A percentile compares a stretch with the other conserved stretches of the same genome.
Conservation (phyloP, 2,113 vertebrate genomes). For the Pimephales promelas region DNA sequence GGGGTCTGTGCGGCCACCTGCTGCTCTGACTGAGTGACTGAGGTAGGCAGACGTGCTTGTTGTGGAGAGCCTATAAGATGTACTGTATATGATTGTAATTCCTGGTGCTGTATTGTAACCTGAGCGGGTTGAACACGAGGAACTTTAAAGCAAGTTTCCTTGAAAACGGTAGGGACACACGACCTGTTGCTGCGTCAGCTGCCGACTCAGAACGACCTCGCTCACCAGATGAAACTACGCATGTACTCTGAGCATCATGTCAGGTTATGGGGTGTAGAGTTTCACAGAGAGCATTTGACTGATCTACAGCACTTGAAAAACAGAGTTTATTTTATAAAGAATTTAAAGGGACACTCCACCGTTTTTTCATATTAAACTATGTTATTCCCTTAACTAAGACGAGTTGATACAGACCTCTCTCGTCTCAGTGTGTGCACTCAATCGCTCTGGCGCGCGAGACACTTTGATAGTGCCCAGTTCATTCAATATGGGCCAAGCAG, state of each 20-base stretch:
- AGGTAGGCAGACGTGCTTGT: background rate
- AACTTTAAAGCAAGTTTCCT: constrained; percentile 41
- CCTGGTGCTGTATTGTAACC: background rate
- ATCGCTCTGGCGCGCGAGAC: too few relatives aligned
- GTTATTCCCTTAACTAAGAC: too few relatives aligned
- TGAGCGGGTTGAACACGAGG: background rate
- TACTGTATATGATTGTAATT: background rate
- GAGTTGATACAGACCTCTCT: too few relatives aligned
- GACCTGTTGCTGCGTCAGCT: constrained; percentile 30
- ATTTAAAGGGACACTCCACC: too few relatives aligned
- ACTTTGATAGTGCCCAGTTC: too few relatives aligned
- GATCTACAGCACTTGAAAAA: background rate
- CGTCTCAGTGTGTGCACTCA: too few relatives aligned
- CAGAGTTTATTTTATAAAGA: background rate
- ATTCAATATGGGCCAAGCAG: too few relatives aligned
- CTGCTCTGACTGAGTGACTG: background rate
- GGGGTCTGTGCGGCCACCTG: constrained; percentile 27
- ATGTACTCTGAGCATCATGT: background rate
- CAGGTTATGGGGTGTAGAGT: background rate
- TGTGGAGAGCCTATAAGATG: background rate
- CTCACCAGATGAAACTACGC: background rate
- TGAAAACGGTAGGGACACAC: constrained; percentile 24
- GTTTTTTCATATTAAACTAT: too few relatives aligned
- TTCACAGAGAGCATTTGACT: background rate
- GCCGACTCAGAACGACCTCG: background rate